Evolutionary conservation across 2,888 invertebrate species (phyloP).

Genomic region (Phyto melanocephala): DNA sequence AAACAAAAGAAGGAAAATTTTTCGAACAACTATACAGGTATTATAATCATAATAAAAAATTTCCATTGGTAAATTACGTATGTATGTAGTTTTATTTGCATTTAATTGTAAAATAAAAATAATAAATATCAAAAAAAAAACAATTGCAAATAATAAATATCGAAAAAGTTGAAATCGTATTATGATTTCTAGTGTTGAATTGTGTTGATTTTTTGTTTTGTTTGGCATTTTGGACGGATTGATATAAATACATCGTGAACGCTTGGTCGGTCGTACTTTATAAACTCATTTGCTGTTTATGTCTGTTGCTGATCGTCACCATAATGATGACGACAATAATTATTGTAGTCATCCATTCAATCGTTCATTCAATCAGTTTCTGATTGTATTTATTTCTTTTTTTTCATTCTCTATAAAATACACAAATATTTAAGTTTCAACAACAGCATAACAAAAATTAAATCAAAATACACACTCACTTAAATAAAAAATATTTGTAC

Average conservation of each 20-base stretch:
- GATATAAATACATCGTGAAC: neutral
- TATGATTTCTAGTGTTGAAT: constrained; percentile 19
- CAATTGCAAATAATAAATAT: constrained; percentile 6
- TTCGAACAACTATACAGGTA: neutral
- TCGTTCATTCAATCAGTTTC: constrained; percentile 21
- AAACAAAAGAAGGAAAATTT: constrained; percentile 33
- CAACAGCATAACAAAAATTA: constrained; percentile 4
- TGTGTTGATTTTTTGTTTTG: neutral
- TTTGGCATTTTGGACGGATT: constrained; percentile 8
- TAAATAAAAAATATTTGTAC: constrained; percentile 5
- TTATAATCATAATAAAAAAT: constrained; percentile 13
- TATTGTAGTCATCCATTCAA: constrained; percentile 13
- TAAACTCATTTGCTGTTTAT: neutral
- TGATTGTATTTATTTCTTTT: neutral
- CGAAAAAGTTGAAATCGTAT: constrained; percentile 9
- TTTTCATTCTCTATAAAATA: neutral
- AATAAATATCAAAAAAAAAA: neutral
- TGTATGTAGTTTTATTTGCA: constrained; percentile 48
- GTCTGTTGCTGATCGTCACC: neutral
- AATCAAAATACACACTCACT: constrained; percentile 19
- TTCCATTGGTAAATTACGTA: constrained; percentile 55
- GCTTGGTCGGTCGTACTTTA: neutral
- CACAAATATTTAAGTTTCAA: neutral
- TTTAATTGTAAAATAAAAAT: constrained; percentile 46
- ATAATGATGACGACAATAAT: constrained; percentile 26